Conservation (phyloP, 2,888 invertebrate species). For the Heliothis peltigera region DNA sequence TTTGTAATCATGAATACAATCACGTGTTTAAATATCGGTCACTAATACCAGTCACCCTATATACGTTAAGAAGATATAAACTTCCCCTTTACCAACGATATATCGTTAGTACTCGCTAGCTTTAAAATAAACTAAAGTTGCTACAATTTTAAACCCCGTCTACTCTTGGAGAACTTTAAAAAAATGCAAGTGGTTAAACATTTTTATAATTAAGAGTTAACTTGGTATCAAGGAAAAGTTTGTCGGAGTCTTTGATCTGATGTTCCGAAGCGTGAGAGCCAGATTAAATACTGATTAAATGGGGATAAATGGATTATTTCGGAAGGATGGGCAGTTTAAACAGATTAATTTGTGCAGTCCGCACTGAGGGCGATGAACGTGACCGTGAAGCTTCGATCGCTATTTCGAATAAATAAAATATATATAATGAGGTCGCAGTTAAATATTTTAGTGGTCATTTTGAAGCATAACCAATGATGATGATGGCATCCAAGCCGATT, state of each 20-base stretch:
- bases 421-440: neutral
- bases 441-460: too few species aligned
- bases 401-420: neutral
- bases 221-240: constrained; percentile 11
- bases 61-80: too few species aligned
- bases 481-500: too few species aligned
- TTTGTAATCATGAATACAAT: too few species aligned
- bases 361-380: neutral
- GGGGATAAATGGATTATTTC: constrained; percentile 17
- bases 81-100: too few species aligned
- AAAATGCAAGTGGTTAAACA: neutral
- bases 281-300: constrained; percentile 23
- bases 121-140: neutral
- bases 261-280: constrained; percentile 8
- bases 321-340: neutral
- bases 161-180: neutral
- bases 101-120: neutral
- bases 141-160: neutral
- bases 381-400: too few species aligned
- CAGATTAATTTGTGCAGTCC: constrained; percentile 9
- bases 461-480: too few species aligned
- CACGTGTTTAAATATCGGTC: too few species aligned
- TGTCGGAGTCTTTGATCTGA: constrained; percentile 23
- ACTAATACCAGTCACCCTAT: too few species aligned
- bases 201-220: constrained; percentile 13